Evolutionary conservation across 2,113 vertebrate genomes (phyloP), one percentile per base, ranked within the genome.

Genomic region (Aptenodytes patagonicus): DNA sequence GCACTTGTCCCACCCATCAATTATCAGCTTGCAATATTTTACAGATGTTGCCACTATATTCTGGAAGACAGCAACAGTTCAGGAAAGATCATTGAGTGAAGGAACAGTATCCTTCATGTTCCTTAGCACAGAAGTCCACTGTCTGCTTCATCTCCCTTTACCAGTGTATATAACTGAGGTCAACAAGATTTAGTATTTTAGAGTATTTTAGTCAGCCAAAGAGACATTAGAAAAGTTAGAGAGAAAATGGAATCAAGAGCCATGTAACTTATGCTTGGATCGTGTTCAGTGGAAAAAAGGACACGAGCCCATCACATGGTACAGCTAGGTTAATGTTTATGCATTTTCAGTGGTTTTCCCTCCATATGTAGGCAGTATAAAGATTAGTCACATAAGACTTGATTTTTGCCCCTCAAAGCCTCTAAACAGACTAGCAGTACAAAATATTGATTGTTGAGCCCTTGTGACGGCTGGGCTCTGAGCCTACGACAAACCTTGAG

Each of bases 341-440:
- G 65, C 75, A 72, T 92, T 93, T 92, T 72, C 78, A 73, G 55
- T 80, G 83, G 51, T 93, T 95, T 94, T 76, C 60, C n/a, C 38
- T 95, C 70, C 26, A 60, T 47, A 57, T 62, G 47, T 29, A 84
- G 44, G 66, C 68, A 83, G 34, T 17, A 81, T 42, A 82, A 90
- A 93, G 65, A 91, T 55, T 36, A 79, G 71, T 44, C 79, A 90
- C 81, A 42, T 51, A 81, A 83, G 75, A 64, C 66, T 76, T 94
- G 78, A 86, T 73, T 96, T 95, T 87, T 90, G 65, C 64, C 22
- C 57, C 73, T 97, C 69, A 68, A 80, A 94, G 71, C 47, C 89
- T 95, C 66, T 89, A 78, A 95, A 78, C 42, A 94, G 64, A 83
- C 57, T 34, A 91, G 52, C 49, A 79, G 52, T 60, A 90, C 78